Percentiles rank a stretch among this genome's conserved stretches.
Evolutionary conservation across 2,797 vertebrate genomes (phyloP).

Genomic region (Rhinatrema bivittatum): DNA sequence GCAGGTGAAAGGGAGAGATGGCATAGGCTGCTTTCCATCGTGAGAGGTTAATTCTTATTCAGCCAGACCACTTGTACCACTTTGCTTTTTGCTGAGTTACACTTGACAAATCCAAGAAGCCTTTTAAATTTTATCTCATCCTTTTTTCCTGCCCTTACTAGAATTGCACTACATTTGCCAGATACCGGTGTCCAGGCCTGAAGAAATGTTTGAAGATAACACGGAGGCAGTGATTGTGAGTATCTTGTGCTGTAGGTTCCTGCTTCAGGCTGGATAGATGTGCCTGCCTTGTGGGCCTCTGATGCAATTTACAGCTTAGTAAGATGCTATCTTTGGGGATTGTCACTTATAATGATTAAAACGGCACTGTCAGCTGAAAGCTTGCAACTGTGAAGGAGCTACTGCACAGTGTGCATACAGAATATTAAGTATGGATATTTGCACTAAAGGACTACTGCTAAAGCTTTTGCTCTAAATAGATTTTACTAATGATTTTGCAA

Average conservation of each 20-base stretch:
- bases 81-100: neutral
- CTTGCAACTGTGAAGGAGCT: no score
- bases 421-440: no score
- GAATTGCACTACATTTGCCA: no score
- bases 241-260: neutral
- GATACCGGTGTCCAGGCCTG: conserved; percentile 8
- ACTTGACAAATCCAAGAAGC: conserved; percentile 44
- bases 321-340: neutral
- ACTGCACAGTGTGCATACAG: no score
- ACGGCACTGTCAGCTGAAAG: no score
- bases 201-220: conserved; percentile 33
- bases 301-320: accelerated
- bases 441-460: no score
- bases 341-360: neutral
- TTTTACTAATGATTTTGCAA: no score
- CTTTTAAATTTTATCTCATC: conserved; percentile 31
- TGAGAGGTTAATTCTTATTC: conserved; percentile 12
- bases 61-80: conserved; percentile 16
- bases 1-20: conserved; percentile 24
- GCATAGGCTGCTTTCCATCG: conserved; percentile 14
- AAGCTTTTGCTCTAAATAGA: no score
- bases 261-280: neutral
- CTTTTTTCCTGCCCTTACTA: conserved; percentile 22
- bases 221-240: neutral
- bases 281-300: neutral